These are phyloP conservation scores for Sebastes itinus DNA, from an alignment of 2,797 vertebrate species.

Conservation along the genomic window DNA sequence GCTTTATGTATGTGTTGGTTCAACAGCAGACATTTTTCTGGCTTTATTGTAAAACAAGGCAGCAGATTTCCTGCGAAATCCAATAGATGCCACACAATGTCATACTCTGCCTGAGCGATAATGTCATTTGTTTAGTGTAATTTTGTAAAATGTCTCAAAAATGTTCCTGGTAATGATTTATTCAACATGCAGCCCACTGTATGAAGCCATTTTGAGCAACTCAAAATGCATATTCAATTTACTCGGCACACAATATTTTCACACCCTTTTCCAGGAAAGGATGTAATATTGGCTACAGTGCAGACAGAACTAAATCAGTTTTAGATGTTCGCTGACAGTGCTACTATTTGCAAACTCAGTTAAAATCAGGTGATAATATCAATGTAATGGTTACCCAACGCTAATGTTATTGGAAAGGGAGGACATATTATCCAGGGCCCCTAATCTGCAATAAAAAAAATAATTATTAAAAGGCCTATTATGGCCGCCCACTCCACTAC, in stretches of 20 bases:
- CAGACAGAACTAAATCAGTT: neutral
- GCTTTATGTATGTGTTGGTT: neutral
- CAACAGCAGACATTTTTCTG: constrained; percentile 5
- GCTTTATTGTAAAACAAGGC: neutral
- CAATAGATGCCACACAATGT: neutral
- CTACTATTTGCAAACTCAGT: neutral
- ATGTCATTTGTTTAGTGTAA: neutral
- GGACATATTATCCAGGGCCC: neutral
- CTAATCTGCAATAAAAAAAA: neutral
- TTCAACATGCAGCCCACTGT: neutral
- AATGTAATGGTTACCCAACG: neutral
- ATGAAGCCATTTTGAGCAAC: neutral
- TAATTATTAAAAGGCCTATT: neutral
- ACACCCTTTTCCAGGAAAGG: neutral
- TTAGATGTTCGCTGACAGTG: neutral
- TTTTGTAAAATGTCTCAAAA: neutral
- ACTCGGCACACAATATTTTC: neutral
- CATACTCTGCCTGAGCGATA: neutral
- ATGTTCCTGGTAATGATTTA: neutral
- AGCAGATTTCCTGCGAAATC: constrained; percentile 14
- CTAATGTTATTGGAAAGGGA: neutral
- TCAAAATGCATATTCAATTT: neutral
- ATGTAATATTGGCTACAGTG: neutral
- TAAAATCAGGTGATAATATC: too few relatives aligned
- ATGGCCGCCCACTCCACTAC: too few relatives aligned